Evolutionary conservation across 2,113 vertebrate genomes (phyloP).

Genomic region (Mugil cephalus): DNA sequence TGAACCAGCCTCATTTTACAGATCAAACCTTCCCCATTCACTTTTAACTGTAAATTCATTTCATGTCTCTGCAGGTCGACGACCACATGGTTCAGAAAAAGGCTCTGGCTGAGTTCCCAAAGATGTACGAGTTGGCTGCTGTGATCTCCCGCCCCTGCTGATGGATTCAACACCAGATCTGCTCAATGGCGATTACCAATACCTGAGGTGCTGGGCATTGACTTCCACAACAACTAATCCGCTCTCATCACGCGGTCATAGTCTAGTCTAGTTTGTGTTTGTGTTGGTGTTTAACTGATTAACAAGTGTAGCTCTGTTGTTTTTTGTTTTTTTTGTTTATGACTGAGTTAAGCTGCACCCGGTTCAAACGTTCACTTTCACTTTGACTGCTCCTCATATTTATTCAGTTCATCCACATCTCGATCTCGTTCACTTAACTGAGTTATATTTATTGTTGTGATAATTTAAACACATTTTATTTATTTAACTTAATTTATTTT

Average conservation of each 20-base stretch:
- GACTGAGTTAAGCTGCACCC: background rate
- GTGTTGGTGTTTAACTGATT: too few relatives aligned
- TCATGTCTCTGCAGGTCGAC: conserved; percentile 56
- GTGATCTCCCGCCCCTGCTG: background rate
- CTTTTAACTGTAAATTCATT: too few relatives aligned
- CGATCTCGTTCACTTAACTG: conserved; percentile 5
- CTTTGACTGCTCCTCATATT: conserved; percentile 32
- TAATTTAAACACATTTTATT: conserved; percentile 67
- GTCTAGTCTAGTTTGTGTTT: too few relatives aligned
- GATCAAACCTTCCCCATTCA: too few relatives aligned
- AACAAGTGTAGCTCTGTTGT: background rate
- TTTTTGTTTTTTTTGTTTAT: conserved; percentile 3
- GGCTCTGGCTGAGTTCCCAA: conserved; percentile 61
- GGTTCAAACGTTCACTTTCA: conserved; percentile 12
- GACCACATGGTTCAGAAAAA: conserved; percentile 38
- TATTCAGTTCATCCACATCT: conserved; percentile 27
- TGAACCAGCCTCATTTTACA: too few relatives aligned
- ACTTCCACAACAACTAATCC: too few relatives aligned
- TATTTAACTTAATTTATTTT: conserved; percentile 65
- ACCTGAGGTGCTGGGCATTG: too few relatives aligned
- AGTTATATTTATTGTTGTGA: conserved; percentile 47
- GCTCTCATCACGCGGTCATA: too few relatives aligned
- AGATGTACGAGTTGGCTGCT: conserved; percentile 40
- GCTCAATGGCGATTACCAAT: background rate
- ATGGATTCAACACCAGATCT: background rate